Conservation (phyloP, 2,797 vertebrate genomes). For the Amblyopsis hoosieri region DNA sequence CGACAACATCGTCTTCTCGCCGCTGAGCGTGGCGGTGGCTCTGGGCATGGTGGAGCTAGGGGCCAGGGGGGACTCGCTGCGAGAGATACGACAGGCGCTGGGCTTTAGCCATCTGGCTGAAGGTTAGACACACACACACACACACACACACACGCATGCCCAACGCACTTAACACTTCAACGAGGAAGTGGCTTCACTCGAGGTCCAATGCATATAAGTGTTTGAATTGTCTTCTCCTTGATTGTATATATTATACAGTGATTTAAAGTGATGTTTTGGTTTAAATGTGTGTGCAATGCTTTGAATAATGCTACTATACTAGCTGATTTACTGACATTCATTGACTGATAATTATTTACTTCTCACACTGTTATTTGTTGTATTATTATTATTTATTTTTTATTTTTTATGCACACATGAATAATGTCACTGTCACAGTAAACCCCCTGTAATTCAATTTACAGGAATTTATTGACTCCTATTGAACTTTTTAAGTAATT, state of each 20-base stretch:
- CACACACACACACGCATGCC: neutral
- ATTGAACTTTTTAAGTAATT: neutral
- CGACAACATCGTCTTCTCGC: constrained; percentile 96
- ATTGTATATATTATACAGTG: too few relatives aligned
- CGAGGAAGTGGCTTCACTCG: neutral
- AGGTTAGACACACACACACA: constrained; percentile 69
- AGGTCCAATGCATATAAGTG: too few relatives aligned
- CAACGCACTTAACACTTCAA: neutral
- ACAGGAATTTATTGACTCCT: neutral
- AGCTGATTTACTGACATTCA: too few relatives aligned
- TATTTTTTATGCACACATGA: too few relatives aligned
- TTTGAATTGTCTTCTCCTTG: too few relatives aligned
- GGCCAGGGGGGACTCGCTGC: constrained; percentile 86
- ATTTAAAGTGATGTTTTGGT: too few relatives aligned
- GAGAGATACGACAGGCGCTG: constrained; percentile 88
- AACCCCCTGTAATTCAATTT: neutral
- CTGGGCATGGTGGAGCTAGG: constrained; percentile 96
- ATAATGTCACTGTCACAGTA: too few relatives aligned
- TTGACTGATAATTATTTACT: too few relatives aligned
- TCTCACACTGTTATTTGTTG: too few relatives aligned
- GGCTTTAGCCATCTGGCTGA: constrained; percentile 87
- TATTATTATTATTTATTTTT: too few relatives aligned
- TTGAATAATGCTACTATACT: too few relatives aligned
- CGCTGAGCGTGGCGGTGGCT: constrained; percentile 87
- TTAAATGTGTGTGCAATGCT: too few relatives aligned